A percentile compares a stretch with the other conserved stretches of the same genome.
Evolutionary conservation across 1,140 invertebrate genomes (phyloP).

Genomic region (Rhizoglyphus robini): DNA sequence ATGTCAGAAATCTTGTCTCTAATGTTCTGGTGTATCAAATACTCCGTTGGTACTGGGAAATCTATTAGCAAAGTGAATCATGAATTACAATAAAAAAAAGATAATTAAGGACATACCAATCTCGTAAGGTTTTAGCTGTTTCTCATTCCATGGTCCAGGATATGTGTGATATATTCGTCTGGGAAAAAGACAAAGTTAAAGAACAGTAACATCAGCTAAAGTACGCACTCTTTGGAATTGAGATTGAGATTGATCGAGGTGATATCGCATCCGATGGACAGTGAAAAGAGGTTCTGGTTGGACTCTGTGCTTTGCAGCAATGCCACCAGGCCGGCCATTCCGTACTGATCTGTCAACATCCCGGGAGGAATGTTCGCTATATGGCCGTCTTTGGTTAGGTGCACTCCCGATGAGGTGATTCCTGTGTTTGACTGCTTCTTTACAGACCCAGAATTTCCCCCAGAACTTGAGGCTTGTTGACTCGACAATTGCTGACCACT

Average conservation of each 20-base stretch:
- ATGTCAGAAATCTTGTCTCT: constrained; percentile 67
- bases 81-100: constrained; percentile 2
- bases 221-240: constrained; percentile 70
- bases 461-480: background rate
- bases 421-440: background rate
- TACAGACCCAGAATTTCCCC: background rate
- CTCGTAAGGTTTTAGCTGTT: constrained; percentile 92
- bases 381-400: constrained; percentile 71
- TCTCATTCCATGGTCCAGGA: constrained; percentile 93
- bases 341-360: constrained; percentile 99
- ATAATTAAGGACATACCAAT: constrained; percentile 41
- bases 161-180: constrained; percentile 85
- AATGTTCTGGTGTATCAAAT: constrained; percentile 71
- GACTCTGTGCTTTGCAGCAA: constrained; percentile 95
- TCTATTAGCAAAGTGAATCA: constrained; percentile 41
- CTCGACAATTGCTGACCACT: background rate
- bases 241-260: constrained; percentile 94
- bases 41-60: constrained; percentile 95
- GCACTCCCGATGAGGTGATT: constrained; percentile 58
- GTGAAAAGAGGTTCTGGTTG: constrained; percentile 81
- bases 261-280: constrained; percentile 91
- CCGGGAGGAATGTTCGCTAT: constrained; percentile 93
- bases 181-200: background rate
- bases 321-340: constrained; percentile 90
- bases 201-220: constrained; percentile 10